A percentile compares a stretch with the other conserved stretches of the same genome.
Evolutionary conservation across 2,113 vertebrate genomes (phyloP).

Genomic region (Microcebus ravelobensis): DNA sequence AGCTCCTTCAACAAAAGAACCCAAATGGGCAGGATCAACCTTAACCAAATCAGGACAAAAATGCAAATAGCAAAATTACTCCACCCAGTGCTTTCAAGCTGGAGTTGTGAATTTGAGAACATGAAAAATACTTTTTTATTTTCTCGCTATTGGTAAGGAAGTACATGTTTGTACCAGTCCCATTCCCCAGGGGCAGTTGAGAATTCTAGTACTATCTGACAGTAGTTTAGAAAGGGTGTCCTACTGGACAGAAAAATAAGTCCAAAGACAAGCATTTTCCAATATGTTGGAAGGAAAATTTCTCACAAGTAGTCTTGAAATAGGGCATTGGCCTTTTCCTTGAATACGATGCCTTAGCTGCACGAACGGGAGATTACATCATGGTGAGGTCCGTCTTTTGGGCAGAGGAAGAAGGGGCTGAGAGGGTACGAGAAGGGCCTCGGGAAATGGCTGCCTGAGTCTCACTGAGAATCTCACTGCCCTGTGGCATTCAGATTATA

Average conservation of each 20-base stretch:
- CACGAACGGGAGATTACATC: neutral
- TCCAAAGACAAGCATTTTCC: neutral
- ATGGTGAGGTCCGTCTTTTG: neutral
- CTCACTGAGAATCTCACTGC: no score
- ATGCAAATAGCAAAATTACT: neutral
- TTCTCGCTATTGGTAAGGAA: neutral
- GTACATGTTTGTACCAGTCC: no score
- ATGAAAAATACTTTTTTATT: neutral
- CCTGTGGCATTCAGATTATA: neutral
- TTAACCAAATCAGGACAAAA: slow-evolving; percentile 1
- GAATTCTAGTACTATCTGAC: neutral
- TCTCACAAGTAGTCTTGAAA: neutral
- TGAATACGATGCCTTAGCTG: neutral
- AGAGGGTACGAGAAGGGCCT: neutral
- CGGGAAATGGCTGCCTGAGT: neutral
- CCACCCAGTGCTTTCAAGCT: neutral
- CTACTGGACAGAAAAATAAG: neutral
- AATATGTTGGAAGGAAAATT: neutral
- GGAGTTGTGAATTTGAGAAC: neutral
- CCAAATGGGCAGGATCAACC: neutral
- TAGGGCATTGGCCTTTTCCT: neutral
- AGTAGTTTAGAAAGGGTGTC: neutral
- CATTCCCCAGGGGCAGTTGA: neutral
- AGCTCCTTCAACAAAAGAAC: neutral
- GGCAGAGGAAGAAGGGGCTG: neutral